Conservation (phyloP, 2,113 vertebrate species). For the Naja naja region DNA sequence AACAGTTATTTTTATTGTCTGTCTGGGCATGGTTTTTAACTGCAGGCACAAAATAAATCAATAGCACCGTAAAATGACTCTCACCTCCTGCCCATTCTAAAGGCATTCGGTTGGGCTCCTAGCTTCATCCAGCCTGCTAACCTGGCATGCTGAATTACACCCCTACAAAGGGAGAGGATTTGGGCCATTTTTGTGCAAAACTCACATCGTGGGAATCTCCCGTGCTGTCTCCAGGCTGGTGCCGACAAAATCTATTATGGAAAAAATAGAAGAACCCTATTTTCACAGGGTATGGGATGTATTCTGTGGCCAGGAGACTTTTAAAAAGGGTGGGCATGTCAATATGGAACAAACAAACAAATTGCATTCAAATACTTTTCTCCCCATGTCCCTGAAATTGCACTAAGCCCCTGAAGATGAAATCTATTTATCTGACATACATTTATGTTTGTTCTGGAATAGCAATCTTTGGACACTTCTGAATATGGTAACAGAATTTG, state of each 20-base stretch:
- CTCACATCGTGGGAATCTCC: background rate
- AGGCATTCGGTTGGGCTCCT: slow-evolving; percentile 61
- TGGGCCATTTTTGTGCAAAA: background rate
- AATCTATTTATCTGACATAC: background rate
- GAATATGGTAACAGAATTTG: background rate
- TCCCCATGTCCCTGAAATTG: background rate
- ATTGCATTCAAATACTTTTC: background rate
- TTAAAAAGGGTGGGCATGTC: too few relatives aligned
- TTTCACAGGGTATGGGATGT: background rate
- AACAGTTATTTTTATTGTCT: slow-evolving; percentile 85
- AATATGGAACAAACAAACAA: background rate
- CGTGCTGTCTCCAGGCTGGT: background rate
- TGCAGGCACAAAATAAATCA: slow-evolving; percentile 79
- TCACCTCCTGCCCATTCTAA: slow-evolving; percentile 74
- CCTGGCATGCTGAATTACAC: slow-evolving; percentile 29
- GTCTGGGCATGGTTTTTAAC: slow-evolving; percentile 78
- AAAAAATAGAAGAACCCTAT: background rate
- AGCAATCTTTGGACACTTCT: background rate
- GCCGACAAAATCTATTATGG: background rate
- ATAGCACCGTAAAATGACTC: slow-evolving; percentile 75
- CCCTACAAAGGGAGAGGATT: slow-evolving; percentile 1
- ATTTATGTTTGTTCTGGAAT: background rate
- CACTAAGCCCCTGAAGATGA: background rate
- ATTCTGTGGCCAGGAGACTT: slow-evolving; percentile 1
- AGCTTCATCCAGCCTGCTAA: slow-evolving; percentile 44